Percentiles rank a stretch among this genome's conserved stretches.
Conservation (phyloP, 2,113 vertebrate species). For the Echinops telfairi region DNA sequence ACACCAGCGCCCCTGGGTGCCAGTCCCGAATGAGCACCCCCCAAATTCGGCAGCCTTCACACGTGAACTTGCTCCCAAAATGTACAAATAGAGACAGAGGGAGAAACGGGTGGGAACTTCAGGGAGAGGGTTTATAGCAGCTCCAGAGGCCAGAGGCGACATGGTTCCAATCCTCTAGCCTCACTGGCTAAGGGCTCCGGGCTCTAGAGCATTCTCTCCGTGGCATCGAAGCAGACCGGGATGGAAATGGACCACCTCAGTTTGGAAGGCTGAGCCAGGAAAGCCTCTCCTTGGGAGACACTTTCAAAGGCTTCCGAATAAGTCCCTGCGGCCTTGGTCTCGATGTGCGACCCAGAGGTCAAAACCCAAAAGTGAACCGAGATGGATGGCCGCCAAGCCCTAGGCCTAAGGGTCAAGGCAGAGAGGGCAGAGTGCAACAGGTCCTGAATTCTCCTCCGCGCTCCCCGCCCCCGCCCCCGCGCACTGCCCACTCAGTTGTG, state of each 20-base stretch:
- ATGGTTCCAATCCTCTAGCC: too few relatives aligned
- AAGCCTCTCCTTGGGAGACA: too few relatives aligned
- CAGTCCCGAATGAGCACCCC: rapidly evolving
- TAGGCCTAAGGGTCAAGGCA: too few relatives aligned
- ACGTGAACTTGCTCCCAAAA: constrained; percentile 13
- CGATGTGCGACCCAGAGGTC: rapidly evolving
- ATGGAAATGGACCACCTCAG: too few relatives aligned
- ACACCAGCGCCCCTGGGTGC: rapidly evolving
- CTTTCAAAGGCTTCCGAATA: background rate
- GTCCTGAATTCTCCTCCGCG: background rate
- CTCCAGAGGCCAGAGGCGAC: too few relatives aligned
- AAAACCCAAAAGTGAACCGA: background rate
- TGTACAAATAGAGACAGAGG: background rate
- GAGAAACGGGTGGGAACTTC: background rate
- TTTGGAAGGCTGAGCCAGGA: background rate
- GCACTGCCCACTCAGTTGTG: too few relatives aligned
- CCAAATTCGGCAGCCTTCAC: background rate
- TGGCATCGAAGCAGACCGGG: too few relatives aligned
- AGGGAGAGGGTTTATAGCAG: too few relatives aligned
- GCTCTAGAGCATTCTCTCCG: too few relatives aligned
- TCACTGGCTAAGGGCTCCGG: too few relatives aligned
- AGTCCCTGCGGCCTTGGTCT: too few relatives aligned
- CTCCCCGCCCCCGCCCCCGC: too few relatives aligned
- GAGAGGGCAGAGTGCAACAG: background rate
- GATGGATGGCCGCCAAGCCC: background rate